These are phyloP conservation scores for Rhimphoctona megacephalus DNA, from an alignment of 2,888 invertebrate genomes.

Conservation along the genomic window DNA sequence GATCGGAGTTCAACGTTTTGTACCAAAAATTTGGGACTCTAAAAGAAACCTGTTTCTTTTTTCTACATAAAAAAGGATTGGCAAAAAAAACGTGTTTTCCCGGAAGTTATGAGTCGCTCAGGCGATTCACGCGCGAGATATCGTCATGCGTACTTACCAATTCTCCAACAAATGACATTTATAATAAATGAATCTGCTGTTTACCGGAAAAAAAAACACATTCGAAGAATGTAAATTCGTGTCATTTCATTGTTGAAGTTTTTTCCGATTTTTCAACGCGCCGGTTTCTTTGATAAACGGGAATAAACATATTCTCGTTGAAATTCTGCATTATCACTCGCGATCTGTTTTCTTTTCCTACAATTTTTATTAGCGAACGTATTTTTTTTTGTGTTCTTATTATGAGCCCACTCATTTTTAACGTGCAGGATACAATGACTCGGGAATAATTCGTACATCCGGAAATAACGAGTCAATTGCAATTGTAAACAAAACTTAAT, in stretches of 20 bases:
- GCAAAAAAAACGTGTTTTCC: slow-evolving; percentile 44
- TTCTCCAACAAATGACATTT: slow-evolving; percentile 27
- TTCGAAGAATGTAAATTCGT: not conserved
- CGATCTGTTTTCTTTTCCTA: not conserved
- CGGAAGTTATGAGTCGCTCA: slow-evolving; percentile 42
- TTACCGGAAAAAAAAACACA: not conserved
- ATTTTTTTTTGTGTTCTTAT: not conserved
- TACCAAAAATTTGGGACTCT: not conserved
- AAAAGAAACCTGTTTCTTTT: not conserved
- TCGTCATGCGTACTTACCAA: slow-evolving; percentile 41
- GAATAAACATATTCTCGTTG: not conserved
- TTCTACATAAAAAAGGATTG: slow-evolving; percentile 14
- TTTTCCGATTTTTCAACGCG: not conserved
- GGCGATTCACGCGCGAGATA: slow-evolving; percentile 53
- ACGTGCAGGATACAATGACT: not conserved
- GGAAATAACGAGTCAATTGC: not conserved
- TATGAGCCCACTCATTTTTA: not conserved
- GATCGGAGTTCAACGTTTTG: not conserved
- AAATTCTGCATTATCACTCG: slow-evolving; percentile 1
- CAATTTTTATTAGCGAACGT: not conserved
- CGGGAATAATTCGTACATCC: not conserved
- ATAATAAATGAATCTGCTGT: not conserved
- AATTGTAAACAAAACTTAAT: slow-evolving; percentile 37
- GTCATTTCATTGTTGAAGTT: not conserved
- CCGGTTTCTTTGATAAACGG: not conserved